Conservation (phyloP, 2,113 vertebrate genomes). For the Aegotheles bennettii region DNA sequence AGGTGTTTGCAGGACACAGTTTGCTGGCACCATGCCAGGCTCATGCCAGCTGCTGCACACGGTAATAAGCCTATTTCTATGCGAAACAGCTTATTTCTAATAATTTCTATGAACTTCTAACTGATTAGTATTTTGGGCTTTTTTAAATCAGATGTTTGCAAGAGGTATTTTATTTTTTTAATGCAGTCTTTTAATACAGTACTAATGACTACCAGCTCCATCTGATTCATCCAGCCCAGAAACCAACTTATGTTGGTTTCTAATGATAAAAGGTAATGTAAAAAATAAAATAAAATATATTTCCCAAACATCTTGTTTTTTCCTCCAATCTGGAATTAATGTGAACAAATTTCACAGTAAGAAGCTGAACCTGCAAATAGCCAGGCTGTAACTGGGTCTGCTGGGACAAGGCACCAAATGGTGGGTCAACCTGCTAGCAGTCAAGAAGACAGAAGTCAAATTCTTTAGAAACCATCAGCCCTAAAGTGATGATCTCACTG, state of each 20-base stretch:
- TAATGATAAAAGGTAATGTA: slow-evolving; percentile 20
- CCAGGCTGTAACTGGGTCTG: not conserved
- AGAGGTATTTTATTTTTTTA: slow-evolving; percentile 15
- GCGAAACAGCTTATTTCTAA: not conserved
- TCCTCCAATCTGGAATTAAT: not conserved
- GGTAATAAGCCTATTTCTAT: slow-evolving; percentile 24
- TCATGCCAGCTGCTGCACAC: not conserved
- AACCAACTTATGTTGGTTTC: not conserved
- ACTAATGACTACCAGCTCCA: slow-evolving; percentile 15
- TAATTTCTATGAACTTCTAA: slow-evolving; percentile 28
- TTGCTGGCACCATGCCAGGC: not conserved
- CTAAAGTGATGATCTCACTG: not conserved
- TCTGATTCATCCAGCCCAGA: slow-evolving; percentile 43
- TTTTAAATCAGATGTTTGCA: slow-evolving; percentile 36
- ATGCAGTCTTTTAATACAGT: slow-evolving; percentile 2
- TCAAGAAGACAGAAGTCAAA: not conserved
- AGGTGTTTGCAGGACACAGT: not conserved
- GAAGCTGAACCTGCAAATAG: not conserved
- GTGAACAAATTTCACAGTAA: not conserved
- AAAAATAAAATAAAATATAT: not conserved
- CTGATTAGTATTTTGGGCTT: not conserved
- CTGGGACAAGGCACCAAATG: not conserved
- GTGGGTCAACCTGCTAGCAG: not conserved
- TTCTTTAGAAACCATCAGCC: not conserved
- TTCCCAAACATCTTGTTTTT: not conserved